Evolutionary conservation across 2,797 vertebrate species (phyloP).

Genomic region (Odontamblyopus rebecca): DNA sequence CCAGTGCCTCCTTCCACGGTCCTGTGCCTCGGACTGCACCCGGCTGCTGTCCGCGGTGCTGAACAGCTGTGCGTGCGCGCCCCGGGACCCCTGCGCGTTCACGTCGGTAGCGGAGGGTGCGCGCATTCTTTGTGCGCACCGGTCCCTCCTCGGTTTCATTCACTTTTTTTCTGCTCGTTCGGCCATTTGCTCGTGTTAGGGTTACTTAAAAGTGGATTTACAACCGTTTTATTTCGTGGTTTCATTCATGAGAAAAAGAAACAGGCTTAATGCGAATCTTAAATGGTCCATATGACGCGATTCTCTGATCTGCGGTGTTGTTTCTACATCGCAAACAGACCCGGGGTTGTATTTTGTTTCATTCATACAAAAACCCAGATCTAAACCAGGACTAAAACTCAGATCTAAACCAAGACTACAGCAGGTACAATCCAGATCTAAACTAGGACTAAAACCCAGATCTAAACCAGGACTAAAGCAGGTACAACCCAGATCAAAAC

Average conservation of each 20-base stretch:
- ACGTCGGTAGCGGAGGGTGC: conserved; percentile 47
- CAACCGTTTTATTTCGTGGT: not conserved
- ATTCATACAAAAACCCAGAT: no score
- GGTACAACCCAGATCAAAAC: no score
- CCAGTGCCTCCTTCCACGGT: conserved; percentile 10
- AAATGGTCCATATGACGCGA: no score
- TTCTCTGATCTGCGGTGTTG: no score
- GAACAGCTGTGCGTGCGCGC: conserved; percentile 79
- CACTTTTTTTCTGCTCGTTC: not conserved
- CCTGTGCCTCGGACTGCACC: conserved; percentile 43
- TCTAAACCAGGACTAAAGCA: no score
- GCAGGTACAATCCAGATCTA: no score
- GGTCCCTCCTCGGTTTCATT: not conserved
- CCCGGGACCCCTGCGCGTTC: conserved; percentile 65
- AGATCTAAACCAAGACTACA: no score
- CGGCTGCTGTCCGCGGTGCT: conserved; percentile 83
- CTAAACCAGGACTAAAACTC: no score
- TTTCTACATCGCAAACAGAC: no score
- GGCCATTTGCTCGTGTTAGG: not conserved
- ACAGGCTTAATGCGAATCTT: not conserved
- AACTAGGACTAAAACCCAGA: no score
- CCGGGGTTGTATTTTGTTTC: no score
- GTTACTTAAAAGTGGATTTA: not conserved
- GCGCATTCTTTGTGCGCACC: conserved; percentile 42
- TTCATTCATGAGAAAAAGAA: not conserved